A percentile compares a stretch with the other conserved stretches of the same genome.
These are phyloP conservation scores for Frankliniella intonsa DNA, from an alignment of 2,888 invertebrate species.

Conservation along the genomic window DNA sequence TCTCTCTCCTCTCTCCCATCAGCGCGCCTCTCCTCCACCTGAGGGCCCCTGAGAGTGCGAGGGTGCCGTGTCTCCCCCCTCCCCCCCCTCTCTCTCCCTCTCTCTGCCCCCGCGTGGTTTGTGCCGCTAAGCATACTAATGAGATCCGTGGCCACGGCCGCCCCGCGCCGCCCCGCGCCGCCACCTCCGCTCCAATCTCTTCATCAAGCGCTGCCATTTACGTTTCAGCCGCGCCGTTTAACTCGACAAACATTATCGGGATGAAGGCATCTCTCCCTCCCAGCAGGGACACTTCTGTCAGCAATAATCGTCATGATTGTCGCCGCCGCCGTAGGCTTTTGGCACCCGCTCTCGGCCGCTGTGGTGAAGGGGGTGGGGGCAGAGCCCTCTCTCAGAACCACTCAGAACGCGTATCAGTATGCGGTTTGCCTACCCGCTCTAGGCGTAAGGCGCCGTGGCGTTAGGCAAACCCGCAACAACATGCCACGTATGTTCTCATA, in stretches of 20 bases:
- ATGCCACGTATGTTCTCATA: no score
- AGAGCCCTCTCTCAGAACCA: no score
- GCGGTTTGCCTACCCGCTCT: no score
- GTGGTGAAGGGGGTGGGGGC: no score
- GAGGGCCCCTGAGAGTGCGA: not conserved
- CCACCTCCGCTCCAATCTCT: slow-evolving; percentile 5
- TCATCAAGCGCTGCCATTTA: slow-evolving; percentile 10
- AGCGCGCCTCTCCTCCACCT: not conserved
- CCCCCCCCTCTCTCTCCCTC: not conserved
- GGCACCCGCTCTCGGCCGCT: no score
- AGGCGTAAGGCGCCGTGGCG: no score
- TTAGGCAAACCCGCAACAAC: no score
- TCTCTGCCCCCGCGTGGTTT: not conserved
- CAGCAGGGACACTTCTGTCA: no score
- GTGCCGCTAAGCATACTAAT: slow-evolving; percentile 1
- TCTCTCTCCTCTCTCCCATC: not conserved
- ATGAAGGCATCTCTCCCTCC: no score
- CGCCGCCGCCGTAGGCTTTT: no score
- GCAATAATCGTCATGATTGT: no score
- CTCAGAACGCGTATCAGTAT: no score
- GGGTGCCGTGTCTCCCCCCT: not conserved
- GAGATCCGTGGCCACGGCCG: not conserved
- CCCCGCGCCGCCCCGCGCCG: not conserved
- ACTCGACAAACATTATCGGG: not conserved
- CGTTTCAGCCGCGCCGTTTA: slow-evolving; percentile 5